These are phyloP conservation scores for Carettochelys insculpta DNA, from an alignment of 2,113 vertebrate species.

Conservation along the genomic window DNA sequence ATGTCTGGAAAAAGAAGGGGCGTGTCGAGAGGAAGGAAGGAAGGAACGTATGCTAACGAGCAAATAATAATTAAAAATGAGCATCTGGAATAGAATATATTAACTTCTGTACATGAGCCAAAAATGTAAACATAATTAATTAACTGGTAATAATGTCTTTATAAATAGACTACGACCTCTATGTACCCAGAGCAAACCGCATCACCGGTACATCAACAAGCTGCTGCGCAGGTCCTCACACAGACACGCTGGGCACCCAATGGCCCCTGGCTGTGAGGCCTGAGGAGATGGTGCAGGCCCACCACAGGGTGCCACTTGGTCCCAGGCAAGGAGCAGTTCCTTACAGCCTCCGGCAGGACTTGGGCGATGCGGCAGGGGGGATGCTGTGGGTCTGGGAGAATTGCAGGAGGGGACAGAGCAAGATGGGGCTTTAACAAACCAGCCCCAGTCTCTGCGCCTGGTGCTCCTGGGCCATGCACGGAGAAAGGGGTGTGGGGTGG, in stretches of 20 bases:
- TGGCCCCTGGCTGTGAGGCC: not conserved
- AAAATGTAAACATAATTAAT: constrained; percentile 73
- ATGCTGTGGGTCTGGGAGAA: not conserved
- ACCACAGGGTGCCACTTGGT: rapidly evolving
- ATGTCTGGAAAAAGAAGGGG: constrained; percentile 47
- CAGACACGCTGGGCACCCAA: rapidly evolving
- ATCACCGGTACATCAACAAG: not conserved
- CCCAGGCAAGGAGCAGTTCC: rapidly evolving
- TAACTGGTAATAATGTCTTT: constrained; percentile 58
- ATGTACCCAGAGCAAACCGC: not conserved
- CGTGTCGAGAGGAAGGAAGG: constrained; percentile 23
- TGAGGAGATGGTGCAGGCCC: not conserved
- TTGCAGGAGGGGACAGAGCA: not conserved
- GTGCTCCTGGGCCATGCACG: not conserved
- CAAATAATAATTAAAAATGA: constrained; percentile 58
- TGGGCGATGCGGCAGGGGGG: not conserved
- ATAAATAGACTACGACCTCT: not conserved
- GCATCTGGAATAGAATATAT: constrained; percentile 72
- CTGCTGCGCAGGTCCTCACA: not conserved
- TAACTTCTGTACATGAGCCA: constrained; percentile 72
- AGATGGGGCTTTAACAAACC: not conserved
- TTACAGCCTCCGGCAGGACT: rapidly evolving
- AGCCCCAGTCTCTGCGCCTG: not conserved
- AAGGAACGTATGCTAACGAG: constrained; percentile 30
- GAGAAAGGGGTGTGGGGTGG: not conserved